Base-by-base conservation (phyloP, 2,797 vertebrate genomes). In the Rhynchotus rufescens region DNA sequence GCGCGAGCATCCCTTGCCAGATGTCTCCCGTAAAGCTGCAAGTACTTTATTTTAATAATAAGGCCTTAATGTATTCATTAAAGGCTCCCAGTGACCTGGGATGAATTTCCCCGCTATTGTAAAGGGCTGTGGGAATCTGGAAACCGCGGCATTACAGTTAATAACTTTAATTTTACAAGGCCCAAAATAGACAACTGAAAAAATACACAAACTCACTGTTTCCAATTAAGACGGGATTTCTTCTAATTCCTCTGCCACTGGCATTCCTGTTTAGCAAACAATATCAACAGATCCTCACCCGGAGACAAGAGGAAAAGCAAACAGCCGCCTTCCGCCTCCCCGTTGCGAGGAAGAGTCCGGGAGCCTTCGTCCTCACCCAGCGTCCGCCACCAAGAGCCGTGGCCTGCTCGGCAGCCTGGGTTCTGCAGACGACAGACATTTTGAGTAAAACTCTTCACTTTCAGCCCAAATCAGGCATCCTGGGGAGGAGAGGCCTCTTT, bases 91-190 rank as follows among this genome's bases (percentile, higher is more conserved):
- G 81, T 96, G 95, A 96, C 91, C 96, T 96, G 94, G 92, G 94
- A 95, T 96, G 94, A 92, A 97, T 97, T 96, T 96, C 94, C 93
- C 90, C 5, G 4, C 92, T 95, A 96, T 96, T 96, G 92, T 96
- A 95, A 94, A 91, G 88, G 92, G 88, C 95, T 96, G 91, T 97
- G 96, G 96, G 96, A 97, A 96, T 96, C 95, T 96, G 94, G 96
- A 97, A 96, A 96, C 89, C 66, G 1, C 94, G 89, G 89, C 94
- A 96, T 94, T 96, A 94, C 93, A 95, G 95, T 96, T 96, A 96
- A 94, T 96, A 96, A 96, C 96, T 96, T 96, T 95, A 96, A 97
- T 97, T 96, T 96, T 96, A 97, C 94, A 96, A 95, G 94, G 90
- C 94, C 94, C 73, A 96, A 97, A 97, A 96, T 96, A 96, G 95